These are phyloP conservation scores for Laupala kohalensis DNA, from an alignment of 1,140 invertebrate genomes.

Conservation along the genomic window DNA sequence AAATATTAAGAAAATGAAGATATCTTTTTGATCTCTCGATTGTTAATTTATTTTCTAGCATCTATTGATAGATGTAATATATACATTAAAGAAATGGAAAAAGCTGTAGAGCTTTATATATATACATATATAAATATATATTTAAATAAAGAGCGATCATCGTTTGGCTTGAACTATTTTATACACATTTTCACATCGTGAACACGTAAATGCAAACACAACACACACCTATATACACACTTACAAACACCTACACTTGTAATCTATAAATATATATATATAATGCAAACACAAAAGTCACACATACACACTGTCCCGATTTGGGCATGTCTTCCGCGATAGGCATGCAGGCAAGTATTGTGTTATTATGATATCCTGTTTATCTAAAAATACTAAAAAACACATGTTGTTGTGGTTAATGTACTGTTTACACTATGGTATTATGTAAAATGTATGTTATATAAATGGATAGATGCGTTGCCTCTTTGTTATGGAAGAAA, in stretches of 20 bases:
- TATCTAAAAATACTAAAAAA: slow-evolving; percentile 5
- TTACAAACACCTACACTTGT: slow-evolving; percentile 8
- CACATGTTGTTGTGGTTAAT: slow-evolving; percentile 15
- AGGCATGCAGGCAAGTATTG: slow-evolving; percentile 15
- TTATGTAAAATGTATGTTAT: slow-evolving; percentile 18
- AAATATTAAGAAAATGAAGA: not conserved
- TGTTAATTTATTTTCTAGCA: not conserved
- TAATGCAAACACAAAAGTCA: not conserved
- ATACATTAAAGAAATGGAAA: not conserved
- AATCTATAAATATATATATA: not conserved
- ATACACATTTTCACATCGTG: slow-evolving; percentile 6
- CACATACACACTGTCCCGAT: slow-evolving; percentile 10
- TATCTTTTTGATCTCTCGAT: not conserved
- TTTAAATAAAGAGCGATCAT: slow-evolving; percentile 10
- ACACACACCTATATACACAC: slow-evolving; percentile 10
- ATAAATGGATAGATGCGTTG: slow-evolving; percentile 14
- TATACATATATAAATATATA: not conserved
- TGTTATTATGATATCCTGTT: slow-evolving; percentile 14
- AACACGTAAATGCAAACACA: slow-evolving; percentile 1
- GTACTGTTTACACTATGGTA: slow-evolving; percentile 16
- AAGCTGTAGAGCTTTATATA: not conserved
- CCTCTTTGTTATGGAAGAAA: slow-evolving; percentile 18
- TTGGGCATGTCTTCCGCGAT: slow-evolving; percentile 15
- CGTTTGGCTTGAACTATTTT: slow-evolving; percentile 8
- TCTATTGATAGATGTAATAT: not conserved